phyloP scores from a whole-genome alignment of 1,140 invertebrate species.

The Drosophila parvula region DNA sequence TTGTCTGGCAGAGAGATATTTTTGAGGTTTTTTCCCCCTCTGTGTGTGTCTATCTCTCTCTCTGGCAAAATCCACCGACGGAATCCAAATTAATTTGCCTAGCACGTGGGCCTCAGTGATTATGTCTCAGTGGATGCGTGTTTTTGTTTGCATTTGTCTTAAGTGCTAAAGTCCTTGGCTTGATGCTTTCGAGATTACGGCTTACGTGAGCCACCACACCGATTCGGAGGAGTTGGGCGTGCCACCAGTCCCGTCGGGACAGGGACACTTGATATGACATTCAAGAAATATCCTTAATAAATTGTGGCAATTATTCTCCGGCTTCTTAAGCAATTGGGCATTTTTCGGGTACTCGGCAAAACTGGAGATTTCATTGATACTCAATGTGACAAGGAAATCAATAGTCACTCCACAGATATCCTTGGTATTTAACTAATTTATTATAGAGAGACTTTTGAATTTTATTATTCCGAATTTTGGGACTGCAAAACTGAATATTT shows the following conservation, averaged over 20 bases:
- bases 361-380: slow-evolving; percentile 1
- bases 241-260: not conserved
- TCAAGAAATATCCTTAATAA: slow-evolving; percentile 41
- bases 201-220: slow-evolving; percentile 38
- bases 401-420: not conserved
- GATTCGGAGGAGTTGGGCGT: slow-evolving; percentile 13
- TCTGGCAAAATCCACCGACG: slow-evolving; percentile 26
- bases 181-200: slow-evolving; percentile 50
- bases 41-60: not conserved
- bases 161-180: slow-evolving; percentile 58
- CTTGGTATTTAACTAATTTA: not conserved
- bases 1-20: slow-evolving; percentile 32
- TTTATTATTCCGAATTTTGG: not conserved
- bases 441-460: not conserved
- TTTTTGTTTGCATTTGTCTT: slow-evolving; percentile 52
- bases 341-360: not conserved
- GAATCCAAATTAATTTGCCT: slow-evolving; percentile 69
- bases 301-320: slow-evolving; percentile 38
- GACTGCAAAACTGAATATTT: not conserved
- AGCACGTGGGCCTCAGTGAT: slow-evolving; percentile 61
- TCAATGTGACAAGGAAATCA: not conserved
- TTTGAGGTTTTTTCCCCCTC: slow-evolving; percentile 13
- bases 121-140: slow-evolving; percentile 37
- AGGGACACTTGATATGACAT: slow-evolving; percentile 34
- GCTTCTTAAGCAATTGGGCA: slow-evolving; percentile 1